Conservation (phyloP, 2,888 invertebrate genomes). For the Drosophila koepferae region DNA sequence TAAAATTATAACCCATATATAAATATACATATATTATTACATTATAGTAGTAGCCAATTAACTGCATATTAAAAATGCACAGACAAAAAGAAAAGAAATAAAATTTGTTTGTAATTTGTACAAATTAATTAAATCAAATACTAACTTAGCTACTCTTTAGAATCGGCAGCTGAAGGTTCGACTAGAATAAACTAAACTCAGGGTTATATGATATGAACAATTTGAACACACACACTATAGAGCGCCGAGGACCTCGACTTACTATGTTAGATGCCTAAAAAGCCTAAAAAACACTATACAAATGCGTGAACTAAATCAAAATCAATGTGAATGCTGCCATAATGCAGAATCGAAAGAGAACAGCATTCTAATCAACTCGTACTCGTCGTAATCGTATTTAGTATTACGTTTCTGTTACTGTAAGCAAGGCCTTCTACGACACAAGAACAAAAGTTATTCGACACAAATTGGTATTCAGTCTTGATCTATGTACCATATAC, state of each 20-base stretch:
- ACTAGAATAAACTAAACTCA: constrained; percentile 72
- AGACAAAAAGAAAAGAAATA: neutral
- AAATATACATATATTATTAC: constrained; percentile 39
- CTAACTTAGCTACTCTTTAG: constrained; percentile 45
- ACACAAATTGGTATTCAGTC: constrained; percentile 59
- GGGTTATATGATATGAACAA: constrained; percentile 54
- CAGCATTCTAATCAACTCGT: constrained; percentile 31
- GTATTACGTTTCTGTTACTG: constrained; percentile 41
- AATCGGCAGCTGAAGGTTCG: constrained; percentile 50
- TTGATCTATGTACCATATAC: constrained; percentile 59
- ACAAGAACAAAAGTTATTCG: constrained; percentile 45
- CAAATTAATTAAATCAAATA: constrained; percentile 60
- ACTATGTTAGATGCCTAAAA: neutral
- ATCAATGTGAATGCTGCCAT: constrained; percentile 35
- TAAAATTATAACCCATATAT: constrained; percentile 14
- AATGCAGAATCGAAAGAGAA: constrained; percentile 2
- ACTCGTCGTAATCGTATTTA: constrained; percentile 39
- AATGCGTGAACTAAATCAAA: constrained; percentile 60
- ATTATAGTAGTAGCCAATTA: constrained; percentile 49
- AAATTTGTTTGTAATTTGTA: constrained; percentile 37
- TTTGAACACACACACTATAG: neutral
- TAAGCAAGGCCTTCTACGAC: constrained; percentile 54
- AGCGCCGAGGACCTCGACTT: neutral
- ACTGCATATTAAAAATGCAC: constrained; percentile 24
- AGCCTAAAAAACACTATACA: constrained; percentile 33